Base-by-base conservation (phyloP, 2,888 invertebrate genomes). In the Dinocampus coccinellae region DNA sequence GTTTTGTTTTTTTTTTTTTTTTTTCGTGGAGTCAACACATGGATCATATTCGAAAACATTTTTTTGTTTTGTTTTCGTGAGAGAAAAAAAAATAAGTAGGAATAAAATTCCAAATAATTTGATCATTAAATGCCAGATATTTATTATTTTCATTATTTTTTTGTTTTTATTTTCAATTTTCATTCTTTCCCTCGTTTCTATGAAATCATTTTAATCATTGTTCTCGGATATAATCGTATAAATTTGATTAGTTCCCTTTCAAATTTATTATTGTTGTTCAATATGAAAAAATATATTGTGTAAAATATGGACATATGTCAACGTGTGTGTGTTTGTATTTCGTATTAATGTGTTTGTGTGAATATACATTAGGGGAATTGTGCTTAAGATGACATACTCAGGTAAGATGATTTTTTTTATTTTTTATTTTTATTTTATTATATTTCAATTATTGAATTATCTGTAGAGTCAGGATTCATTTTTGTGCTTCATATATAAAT, bases 201-300 rank as follows among this genome's bases (percentile, higher is more conserved):
- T n/a, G n/a, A 2, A 26, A 55, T 11, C n/a, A 24, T 2, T 33
- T n/a, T 10, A 6, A 29, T 33, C 20, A 33, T 33, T 13, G 20
- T 65, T 22, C 36, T 36, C 22, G 22, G 22, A 22, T 24, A 65
- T 55, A 42, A 62, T 39, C 42, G 39, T 24, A 67, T 39, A 67
- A 55, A 61, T 62, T 53, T 34, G 11, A 53, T 61, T 70, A 4
- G 7, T 29, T 29, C 7, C 58, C 34, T 57, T 10, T 34, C 34
- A 6, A 11, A 16, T 33, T 53, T 20, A 24, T 52, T 11, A 1
- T 36, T 53, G 36, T 6, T 42, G 26, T 20, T 42, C 29, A 34
- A 60, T 61, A 65, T 70, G 70, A 34, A 70, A 70, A 70, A 70
- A 70, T 70, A 70, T 26, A 65, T 58, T 36, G 58, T 70, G 42